Evolutionary conservation across 2,797 vertebrate species (phyloP).

Genomic region (Aselliscus stoliczkanus): DNA sequence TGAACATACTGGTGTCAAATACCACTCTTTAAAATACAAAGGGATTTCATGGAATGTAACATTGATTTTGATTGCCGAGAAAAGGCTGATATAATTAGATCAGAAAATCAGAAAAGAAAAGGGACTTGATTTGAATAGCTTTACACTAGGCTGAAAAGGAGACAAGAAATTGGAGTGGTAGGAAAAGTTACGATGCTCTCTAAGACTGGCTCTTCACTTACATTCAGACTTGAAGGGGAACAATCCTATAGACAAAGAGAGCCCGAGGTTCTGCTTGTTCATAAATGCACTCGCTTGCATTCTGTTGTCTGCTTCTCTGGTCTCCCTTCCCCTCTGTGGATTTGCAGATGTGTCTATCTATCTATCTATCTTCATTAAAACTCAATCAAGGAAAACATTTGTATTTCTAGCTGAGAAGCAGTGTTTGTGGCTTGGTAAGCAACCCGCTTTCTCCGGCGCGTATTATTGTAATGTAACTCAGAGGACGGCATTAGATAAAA

Average conservation of each 20-base stretch:
- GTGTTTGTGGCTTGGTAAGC: constrained; percentile 62
- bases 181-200: neutral
- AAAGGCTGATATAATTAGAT: constrained; percentile 36
- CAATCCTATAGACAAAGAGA: neutral
- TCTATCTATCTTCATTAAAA: constrained; percentile 68
- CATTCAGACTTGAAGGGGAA: neutral
- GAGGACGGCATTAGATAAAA: neutral
- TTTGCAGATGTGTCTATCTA: neutral
- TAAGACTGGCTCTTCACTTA: neutral
- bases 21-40: constrained; percentile 9
- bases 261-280: neutral
- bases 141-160: neutral
- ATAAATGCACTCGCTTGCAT: neutral
- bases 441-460: constrained; percentile 41
- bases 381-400: constrained; percentile 61
- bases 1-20: neutral
- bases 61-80: neutral
- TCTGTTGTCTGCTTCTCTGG: neutral
- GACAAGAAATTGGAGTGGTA: neutral
- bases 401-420: constrained; percentile 52
- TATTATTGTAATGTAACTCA: constrained; percentile 45
- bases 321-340: neutral
- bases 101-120: neutral
- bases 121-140: neutral
- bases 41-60: constrained; percentile 10